Conservation (phyloP, 2,888 invertebrate species). For the Leptinotarsa juncta region DNA sequence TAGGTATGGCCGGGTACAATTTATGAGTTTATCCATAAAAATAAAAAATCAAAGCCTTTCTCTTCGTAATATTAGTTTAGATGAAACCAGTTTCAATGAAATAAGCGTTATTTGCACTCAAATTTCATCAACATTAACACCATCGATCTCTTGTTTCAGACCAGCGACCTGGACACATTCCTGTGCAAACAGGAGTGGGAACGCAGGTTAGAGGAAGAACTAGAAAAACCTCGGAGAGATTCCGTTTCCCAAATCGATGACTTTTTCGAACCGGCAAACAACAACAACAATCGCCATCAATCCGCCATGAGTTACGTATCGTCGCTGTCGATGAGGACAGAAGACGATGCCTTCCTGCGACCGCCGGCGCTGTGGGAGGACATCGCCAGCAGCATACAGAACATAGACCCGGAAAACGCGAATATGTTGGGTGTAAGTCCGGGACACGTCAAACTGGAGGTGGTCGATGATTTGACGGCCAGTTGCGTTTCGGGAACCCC, state of each 20-base stretch:
- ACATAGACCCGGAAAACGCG: constrained; percentile 90
- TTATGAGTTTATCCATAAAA: too few species aligned
- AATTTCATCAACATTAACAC: too few species aligned
- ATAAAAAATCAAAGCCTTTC: too few species aligned
- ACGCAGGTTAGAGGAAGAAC: constrained; percentile 73
- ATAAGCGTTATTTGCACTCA: too few species aligned
- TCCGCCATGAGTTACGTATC: constrained; percentile 65
- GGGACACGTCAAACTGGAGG: constrained; percentile 83
- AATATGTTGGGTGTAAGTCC: constrained; percentile 84
- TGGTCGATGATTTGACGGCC: constrained; percentile 71
- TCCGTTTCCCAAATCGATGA: constrained; percentile 75
- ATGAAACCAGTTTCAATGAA: too few species aligned
- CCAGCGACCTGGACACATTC: constrained; percentile 83
- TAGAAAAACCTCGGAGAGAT: constrained; percentile 70
- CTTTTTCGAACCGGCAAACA: constrained; percentile 71
- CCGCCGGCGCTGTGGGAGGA: constrained; percentile 89
- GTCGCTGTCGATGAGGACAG: constrained; percentile 68
- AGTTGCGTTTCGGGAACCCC: constrained; percentile 75
- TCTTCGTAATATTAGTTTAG: too few species aligned
- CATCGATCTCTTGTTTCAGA: constrained; percentile 67
- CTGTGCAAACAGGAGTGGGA: constrained; percentile 82
- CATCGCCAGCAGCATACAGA: constrained; percentile 90
- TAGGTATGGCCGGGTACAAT: too few species aligned
- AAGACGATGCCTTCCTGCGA: constrained; percentile 88
- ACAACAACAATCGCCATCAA: constrained; percentile 48